These are phyloP conservation scores for Drosophila algonquin DNA, from an alignment of 2,888 invertebrate species.

Conservation along the genomic window DNA sequence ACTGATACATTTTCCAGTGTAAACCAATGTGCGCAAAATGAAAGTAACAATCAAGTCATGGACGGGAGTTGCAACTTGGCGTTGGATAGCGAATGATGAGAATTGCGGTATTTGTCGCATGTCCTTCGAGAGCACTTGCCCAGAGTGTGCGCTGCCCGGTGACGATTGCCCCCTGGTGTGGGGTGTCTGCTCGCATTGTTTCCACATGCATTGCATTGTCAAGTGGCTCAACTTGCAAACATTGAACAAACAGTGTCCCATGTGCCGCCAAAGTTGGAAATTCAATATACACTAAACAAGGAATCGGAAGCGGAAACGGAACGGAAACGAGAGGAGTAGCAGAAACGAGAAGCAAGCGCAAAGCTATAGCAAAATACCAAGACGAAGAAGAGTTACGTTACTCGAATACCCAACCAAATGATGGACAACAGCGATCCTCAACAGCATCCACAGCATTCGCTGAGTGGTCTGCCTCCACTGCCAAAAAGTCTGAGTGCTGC, in stretches of 20 bases:
- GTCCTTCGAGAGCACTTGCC: conserved; percentile 99
- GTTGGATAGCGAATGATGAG: conserved; percentile 99
- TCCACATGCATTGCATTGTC: conserved; percentile 99
- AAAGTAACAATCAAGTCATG: conserved; percentile 86
- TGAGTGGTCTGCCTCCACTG: conserved; percentile 90
- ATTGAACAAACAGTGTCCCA: conserved; percentile 93
- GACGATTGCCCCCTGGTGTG: conserved; percentile 99
- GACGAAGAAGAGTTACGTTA: conserved; percentile 19
- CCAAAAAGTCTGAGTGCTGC: conserved; percentile 94
- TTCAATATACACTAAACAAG: conserved; percentile 90
- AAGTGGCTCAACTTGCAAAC: conserved; percentile 99
- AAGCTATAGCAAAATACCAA: conserved; percentile 34
- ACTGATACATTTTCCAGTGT: conserved; percentile 34
- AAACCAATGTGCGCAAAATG: conserved; percentile 80
- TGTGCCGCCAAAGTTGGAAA: conserved; percentile 99
- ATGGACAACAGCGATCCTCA: conserved; percentile 67
- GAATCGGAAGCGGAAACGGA: conserved; percentile 4
- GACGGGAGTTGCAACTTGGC: conserved; percentile 99
- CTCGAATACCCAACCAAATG: conserved; percentile 42
- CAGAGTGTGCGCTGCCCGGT: conserved; percentile 98
- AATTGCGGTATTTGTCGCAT: conserved; percentile 99
- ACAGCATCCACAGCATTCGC: conserved; percentile 46
- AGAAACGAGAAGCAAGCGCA: conserved; percentile 19
- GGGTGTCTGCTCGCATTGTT: conserved; percentile 99
- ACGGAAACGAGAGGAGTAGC: background rate